Percentiles rank a stretch among this genome's conserved stretches.
phyloP scores from a whole-genome alignment of 1,140 invertebrate genomes.

The Drosophila subobscura region DNA sequence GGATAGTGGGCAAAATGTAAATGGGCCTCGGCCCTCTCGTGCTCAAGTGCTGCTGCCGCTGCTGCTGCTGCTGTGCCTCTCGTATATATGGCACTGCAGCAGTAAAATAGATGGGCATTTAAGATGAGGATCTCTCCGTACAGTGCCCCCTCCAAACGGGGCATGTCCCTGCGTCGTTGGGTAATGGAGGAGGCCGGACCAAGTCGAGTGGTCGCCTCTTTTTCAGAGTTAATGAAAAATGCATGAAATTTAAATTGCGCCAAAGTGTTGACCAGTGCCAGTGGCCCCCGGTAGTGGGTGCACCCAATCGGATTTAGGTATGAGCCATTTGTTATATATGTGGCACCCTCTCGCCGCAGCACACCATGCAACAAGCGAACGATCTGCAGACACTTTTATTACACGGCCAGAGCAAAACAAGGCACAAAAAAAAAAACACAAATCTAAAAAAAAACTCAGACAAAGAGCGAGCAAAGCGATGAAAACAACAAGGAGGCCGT shows the following conservation, averaged over 20 bases:
- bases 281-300: slow-evolving; percentile 1
- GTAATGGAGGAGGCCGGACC: slow-evolving; percentile 28
- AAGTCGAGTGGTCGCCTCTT: slow-evolving; percentile 51
- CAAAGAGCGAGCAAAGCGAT: slow-evolving; percentile 55
- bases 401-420: slow-evolving; percentile 19
- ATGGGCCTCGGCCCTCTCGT: slow-evolving; percentile 37
- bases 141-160: slow-evolving; percentile 9
- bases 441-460: slow-evolving; percentile 15
- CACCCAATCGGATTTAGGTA: slow-evolving; percentile 19
- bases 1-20: slow-evolving; percentile 48
- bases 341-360: no score
- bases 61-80: slow-evolving; percentile 12
- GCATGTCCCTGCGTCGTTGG: slow-evolving; percentile 29
- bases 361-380: slow-evolving; percentile 53
- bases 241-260: slow-evolving; percentile 80
- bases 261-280: slow-evolving; percentile 67
- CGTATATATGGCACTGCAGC: slow-evolving; percentile 34
- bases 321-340: slow-evolving; percentile 32
- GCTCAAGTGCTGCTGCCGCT: slow-evolving; percentile 50
- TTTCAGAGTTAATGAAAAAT: slow-evolving; percentile 76
- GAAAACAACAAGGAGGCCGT: slow-evolving; percentile 53
- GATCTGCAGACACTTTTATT: slow-evolving; percentile 70
- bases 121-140: slow-evolving; percentile 53
- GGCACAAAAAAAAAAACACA: background rate
- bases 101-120: slow-evolving; percentile 79